These are phyloP conservation scores for Iphiclides podalirius DNA, from an alignment of 2,888 invertebrate genomes.

Conservation along the genomic window DNA sequence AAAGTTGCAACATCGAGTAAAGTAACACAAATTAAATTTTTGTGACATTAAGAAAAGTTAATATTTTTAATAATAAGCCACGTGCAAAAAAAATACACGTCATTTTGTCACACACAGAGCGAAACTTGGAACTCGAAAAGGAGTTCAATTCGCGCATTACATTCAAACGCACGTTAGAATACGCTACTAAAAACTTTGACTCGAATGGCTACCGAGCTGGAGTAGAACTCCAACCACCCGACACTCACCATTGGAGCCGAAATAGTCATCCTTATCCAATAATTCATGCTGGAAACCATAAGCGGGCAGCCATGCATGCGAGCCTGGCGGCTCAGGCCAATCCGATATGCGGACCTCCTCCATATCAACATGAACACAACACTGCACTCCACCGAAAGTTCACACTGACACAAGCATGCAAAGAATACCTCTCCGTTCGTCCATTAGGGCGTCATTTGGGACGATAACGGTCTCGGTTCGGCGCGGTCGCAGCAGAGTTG, in stretches of 20 bases:
- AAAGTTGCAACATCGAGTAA: slow-evolving; percentile 35
- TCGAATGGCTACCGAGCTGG: slow-evolving; percentile 32
- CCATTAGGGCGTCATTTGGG: slow-evolving; percentile 75
- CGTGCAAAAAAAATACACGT: slow-evolving; percentile 8
- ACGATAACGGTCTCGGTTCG: slow-evolving; percentile 73
- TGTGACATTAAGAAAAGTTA: slow-evolving; percentile 14
- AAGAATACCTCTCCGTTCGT: slow-evolving; percentile 73
- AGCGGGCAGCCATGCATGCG: slow-evolving; percentile 89
- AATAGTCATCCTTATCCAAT: slow-evolving; percentile 83
- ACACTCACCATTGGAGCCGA: slow-evolving; percentile 82
- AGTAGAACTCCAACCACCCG: slow-evolving; percentile 27
- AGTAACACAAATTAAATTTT: slow-evolving; percentile 9
- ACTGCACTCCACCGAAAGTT: slow-evolving; percentile 71
- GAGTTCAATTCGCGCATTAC: slow-evolving; percentile 28
- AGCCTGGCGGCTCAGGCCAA: slow-evolving; percentile 85
- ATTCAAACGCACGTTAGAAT: slow-evolving; percentile 33
- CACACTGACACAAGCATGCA: slow-evolving; percentile 72
- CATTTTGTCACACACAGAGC: slow-evolving; percentile 23
- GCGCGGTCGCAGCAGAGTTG: slow-evolving; percentile 41
- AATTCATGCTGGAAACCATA: slow-evolving; percentile 87
- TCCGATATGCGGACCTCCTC: slow-evolving; percentile 84
- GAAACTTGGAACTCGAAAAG: slow-evolving; percentile 15
- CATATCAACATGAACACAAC: slow-evolving; percentile 74
- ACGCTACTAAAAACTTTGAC: slow-evolving; percentile 33
- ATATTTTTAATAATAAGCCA: slow-evolving; percentile 15